Base-by-base conservation (phyloP, 2,888 invertebrate species). In the Sphinx pinastri region DNA sequence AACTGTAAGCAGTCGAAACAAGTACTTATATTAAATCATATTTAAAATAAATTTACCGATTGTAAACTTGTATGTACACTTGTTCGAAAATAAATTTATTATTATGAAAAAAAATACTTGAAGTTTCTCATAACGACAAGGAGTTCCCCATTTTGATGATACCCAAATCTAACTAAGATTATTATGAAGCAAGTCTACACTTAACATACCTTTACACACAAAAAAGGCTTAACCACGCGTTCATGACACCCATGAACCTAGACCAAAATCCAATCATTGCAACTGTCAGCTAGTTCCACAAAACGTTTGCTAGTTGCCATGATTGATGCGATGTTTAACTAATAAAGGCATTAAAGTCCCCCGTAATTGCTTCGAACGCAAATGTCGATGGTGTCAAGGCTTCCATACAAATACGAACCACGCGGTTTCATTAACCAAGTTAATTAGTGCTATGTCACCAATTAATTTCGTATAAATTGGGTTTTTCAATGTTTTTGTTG, bases 311-410 rank as follows among this genome's bases (percentile, higher is more conserved):
- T 59, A 14, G 60, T 63, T 63, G 16, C 16, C 12, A 19, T 63
- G 60, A 63, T 63, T 63, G 60, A 63, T 63, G 60, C 60, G 47
- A 47, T 63, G 60, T 63, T 63, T 63, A 47, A 63, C 60, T 63
- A 63, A 63, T 63, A 63, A 63, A 47, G 60, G 47, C 47, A 63
- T 63, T 63, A 47, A 63, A 63, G 19, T 47, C 60, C 19, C 47
- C 16, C 16, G 19, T 63, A 63, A 63, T 63, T 63, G 47, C 60
- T 19, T 47, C 47, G 54, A 69, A 54, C 60, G 69, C 60, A 63
- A 69, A 60, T 51, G 16, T 63, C 31, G 60, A 69, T 54, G 69
- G 60, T 60, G 69, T 69, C 69, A 69, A 69, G 69, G 69, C 19
- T 63, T 38, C 45, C 16, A 68, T 49, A 68, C 38, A 59, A 31